A percentile compares a stretch with the other conserved stretches of the same genome.
These are phyloP conservation scores for Capitella teleta DNA, from an alignment of 1,140 invertebrate species.

Conservation along the genomic window DNA sequence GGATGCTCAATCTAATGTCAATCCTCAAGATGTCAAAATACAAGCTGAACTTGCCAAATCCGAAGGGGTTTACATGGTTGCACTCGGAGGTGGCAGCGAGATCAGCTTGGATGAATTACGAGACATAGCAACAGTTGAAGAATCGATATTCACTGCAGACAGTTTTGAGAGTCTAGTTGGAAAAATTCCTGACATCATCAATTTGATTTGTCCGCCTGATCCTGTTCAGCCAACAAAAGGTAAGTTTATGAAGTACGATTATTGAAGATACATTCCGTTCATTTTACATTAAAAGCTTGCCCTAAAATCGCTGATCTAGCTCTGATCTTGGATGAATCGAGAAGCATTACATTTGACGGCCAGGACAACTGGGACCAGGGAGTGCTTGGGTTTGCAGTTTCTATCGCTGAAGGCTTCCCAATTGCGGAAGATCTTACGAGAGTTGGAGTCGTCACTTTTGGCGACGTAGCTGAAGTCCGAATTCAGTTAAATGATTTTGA, in stretches of 20 bases:
- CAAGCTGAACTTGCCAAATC: neutral
- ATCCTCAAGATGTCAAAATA: slow-evolving; percentile 8
- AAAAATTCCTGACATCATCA: no score
- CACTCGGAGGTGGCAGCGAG: slow-evolving; percentile 14
- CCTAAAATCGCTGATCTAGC: slow-evolving; percentile 1
- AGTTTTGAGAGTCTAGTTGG: no score
- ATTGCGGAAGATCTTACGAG: slow-evolving; percentile 1
- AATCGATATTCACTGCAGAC: no score
- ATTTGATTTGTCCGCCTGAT: no score
- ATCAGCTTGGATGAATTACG: no score
- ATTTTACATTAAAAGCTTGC: no score
- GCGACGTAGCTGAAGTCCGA: neutral
- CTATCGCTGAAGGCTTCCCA: slow-evolving; percentile 2
- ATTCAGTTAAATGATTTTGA: slow-evolving; percentile 4
- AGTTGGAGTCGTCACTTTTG: slow-evolving; percentile 6
- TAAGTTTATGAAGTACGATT: no score
- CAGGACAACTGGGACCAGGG: neutral
- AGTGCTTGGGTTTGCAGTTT: slow-evolving; percentile 1
- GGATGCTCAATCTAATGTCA: slow-evolving; percentile 21
- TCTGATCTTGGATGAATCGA: slow-evolving; percentile 6
- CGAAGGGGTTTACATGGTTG: slow-evolving; percentile 11
- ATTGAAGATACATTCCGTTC: no score
- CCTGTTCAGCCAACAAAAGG: no score
- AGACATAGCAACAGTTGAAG: no score
- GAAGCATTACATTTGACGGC: neutral